These are phyloP conservation scores for Acanthurus lineatus DNA, from an alignment of 2,797 vertebrate species.

Conservation along the genomic window DNA sequence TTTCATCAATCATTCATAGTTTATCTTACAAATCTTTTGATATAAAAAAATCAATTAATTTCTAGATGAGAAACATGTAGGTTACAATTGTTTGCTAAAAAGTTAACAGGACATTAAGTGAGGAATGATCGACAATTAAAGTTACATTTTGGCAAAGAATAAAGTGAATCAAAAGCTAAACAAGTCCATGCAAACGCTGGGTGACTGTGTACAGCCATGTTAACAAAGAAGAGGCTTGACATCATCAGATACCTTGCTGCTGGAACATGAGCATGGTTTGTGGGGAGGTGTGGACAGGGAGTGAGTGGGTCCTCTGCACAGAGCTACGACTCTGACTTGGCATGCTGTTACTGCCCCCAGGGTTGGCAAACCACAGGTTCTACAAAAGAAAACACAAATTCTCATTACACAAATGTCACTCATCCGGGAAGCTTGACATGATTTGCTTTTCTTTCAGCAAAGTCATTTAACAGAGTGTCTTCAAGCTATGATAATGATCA, in stretches of 20 bases:
- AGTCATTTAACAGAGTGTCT: conserved; percentile 35
- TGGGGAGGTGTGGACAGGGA: conserved; percentile 95
- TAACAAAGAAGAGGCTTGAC: conserved; percentile 7
- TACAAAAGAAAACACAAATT: conserved; percentile 68
- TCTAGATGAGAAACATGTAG: neutral
- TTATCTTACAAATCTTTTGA: neutral
- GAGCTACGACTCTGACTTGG: conserved; percentile 96
- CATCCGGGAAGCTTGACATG: conserved; percentile 11
- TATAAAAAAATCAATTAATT: neutral
- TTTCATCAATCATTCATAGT: neutral
- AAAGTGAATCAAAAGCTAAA: neutral
- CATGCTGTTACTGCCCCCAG: conserved; percentile 97
- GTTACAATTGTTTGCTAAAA: neutral
- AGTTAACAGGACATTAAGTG: neutral
- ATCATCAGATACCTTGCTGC: conserved; percentile 88
- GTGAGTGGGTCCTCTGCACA: conserved; percentile 95
- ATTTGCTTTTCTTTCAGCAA: conserved; percentile 32
- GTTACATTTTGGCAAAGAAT: neutral
- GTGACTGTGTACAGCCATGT: neutral
- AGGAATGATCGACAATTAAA: neutral
- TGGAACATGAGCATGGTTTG: conserved; percentile 98
- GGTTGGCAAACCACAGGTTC: conserved; percentile 96
- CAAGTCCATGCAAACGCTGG: conserved; percentile 4
- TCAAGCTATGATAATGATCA: conserved; percentile 37
- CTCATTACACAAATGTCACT: conserved; percentile 42